Evolutionary conservation across 2,888 invertebrate genomes (phyloP).

Genomic region (Halocaridina rubra): DNA sequence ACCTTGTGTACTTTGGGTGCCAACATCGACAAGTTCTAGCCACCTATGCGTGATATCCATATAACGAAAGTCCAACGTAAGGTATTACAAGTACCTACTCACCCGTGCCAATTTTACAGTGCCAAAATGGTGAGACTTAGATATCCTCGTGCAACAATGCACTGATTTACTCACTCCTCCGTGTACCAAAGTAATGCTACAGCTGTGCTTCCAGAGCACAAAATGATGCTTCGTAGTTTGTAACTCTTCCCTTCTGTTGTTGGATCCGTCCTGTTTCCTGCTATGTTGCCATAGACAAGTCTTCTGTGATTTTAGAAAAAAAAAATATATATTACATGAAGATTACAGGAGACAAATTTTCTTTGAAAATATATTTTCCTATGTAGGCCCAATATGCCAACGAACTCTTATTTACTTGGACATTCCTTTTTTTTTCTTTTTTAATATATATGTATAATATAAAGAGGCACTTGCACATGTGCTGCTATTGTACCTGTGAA

Average conservation of each 20-base stretch:
- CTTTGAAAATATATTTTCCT: too few species aligned
- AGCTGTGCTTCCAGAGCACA: constrained; percentile 11
- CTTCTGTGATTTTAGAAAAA: background rate
- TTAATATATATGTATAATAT: background rate
- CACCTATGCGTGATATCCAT: background rate
- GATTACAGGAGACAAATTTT: too few species aligned
- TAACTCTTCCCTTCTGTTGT: background rate
- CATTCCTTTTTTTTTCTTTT: too few species aligned
- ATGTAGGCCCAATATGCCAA: too few species aligned
- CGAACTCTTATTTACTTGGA: too few species aligned
- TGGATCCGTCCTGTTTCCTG: background rate
- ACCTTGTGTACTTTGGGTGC: constrained; percentile 36
- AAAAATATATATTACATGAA: background rate
- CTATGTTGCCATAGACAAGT: background rate
- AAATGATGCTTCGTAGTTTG: constrained; percentile 26
- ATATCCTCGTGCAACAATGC: constrained; percentile 21
- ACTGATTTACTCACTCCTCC: constrained; percentile 32
- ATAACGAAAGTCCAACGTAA: too few species aligned
- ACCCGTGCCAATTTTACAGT: constrained; percentile 50
- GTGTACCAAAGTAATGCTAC: constrained; percentile 53
- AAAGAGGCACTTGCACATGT: background rate
- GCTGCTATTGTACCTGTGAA: background rate
- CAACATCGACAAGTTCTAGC: constrained; percentile 31
- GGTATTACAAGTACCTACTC: constrained; percentile 41
- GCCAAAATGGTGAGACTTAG: constrained; percentile 53